phyloP scores from a whole-genome alignment of 2,113 vertebrate genomes.

The Motacilla alba region DNA sequence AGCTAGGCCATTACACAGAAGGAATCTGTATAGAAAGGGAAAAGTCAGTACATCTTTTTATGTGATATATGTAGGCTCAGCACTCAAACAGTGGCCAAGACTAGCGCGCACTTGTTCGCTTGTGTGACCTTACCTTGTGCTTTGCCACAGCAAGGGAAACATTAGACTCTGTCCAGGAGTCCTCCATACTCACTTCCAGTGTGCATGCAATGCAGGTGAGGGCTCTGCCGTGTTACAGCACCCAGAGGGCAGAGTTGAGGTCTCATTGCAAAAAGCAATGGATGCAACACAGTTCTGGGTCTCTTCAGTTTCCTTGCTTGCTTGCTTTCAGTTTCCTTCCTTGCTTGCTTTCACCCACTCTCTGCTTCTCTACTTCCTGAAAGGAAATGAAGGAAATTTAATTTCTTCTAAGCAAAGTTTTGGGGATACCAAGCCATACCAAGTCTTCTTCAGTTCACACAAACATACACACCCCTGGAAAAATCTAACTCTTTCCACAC shows the following conservation, averaged over 20 bases:
- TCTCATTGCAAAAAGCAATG: accelerated
- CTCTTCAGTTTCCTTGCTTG: not conserved
- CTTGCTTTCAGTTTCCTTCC: not conserved
- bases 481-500: not conserved
- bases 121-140: not conserved
- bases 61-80: not conserved
- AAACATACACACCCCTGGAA: accelerated
- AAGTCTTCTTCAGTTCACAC: not conserved
- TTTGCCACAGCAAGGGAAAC: not conserved
- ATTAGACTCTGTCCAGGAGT: not conserved
- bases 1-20: not conserved
- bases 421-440: not conserved
- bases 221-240: not conserved
- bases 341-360: not conserved
- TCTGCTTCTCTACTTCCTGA: not conserved
- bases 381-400: not conserved
- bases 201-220: not conserved
- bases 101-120: not conserved
- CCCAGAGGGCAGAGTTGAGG: not conserved
- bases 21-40: not conserved
- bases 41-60: not conserved
- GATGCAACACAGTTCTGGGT: not conserved
- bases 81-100: not conserved
- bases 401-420: not conserved
- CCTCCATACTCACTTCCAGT: not conserved